Percentiles rank a stretch among this genome's conserved stretches.
phyloP scores from a whole-genome alignment of 2,888 invertebrate species.

The Griposia aprilina region DNA sequence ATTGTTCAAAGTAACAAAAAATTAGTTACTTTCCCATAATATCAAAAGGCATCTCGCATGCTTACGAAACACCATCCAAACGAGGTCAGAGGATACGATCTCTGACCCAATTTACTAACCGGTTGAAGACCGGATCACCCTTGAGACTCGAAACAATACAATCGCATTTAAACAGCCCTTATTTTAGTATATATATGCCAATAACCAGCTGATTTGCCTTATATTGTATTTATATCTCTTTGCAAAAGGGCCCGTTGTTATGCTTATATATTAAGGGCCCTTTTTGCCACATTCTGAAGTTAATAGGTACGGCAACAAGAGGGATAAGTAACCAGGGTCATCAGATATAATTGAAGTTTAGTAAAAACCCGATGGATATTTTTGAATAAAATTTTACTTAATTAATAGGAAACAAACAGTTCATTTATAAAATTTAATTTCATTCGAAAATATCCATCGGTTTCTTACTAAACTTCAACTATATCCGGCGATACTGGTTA shows the following conservation, averaged over 20 bases:
- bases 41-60: neutral
- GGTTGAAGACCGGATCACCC: conserved; percentile 34
- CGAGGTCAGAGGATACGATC: conserved; percentile 48
- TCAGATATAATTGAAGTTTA: too few relatives aligned
- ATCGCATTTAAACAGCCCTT: conserved; percentile 30
- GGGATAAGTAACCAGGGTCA: too few relatives aligned
- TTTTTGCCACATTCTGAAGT: neutral
- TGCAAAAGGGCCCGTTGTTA: neutral
- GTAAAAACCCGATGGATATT: too few relatives aligned
- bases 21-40: neutral
- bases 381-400: too few relatives aligned
- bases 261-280: conserved; percentile 10
- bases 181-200: conserved; percentile 2
- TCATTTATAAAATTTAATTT: too few relatives aligned
- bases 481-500: too few relatives aligned
- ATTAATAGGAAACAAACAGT: too few relatives aligned
- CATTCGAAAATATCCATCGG: too few relatives aligned
- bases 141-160: conserved; percentile 25
- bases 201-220: conserved; percentile 17
- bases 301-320: neutral
- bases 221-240: conserved; percentile 10
- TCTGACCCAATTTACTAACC: conserved; percentile 54
- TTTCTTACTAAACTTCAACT: too few relatives aligned
- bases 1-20: neutral
- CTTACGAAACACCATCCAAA: conserved; percentile 31